A percentile compares a stretch with the other conserved stretches of the same genome.
phyloP scores from a whole-genome alignment of 2,888 invertebrate genomes.

The Conistra vaccinii region DNA sequence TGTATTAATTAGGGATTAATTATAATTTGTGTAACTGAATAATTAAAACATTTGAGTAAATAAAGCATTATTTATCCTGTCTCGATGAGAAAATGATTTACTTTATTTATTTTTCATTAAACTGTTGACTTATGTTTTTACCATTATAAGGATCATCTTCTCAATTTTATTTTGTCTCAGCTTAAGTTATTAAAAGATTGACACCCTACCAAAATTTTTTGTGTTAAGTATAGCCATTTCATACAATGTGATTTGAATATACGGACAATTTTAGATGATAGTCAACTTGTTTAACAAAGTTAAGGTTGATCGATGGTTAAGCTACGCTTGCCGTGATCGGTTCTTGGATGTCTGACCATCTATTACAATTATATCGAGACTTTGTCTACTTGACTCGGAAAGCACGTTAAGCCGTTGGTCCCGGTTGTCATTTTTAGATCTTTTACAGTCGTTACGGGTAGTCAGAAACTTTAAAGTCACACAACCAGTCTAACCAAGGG shows the following conservation, averaged over 20 bases:
- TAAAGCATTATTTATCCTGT: background rate
- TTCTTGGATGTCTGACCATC: background rate
- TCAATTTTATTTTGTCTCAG: too few species aligned
- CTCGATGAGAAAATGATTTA: background rate
- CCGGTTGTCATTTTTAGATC: background rate
- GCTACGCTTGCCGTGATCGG: background rate
- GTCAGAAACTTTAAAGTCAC: background rate
- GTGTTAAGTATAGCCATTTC: too few species aligned
- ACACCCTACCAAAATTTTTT: too few species aligned
- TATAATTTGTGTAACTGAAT: conserved; percentile 10
- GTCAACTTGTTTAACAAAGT: background rate
- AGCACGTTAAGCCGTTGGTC: background rate
- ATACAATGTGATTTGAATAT: background rate
- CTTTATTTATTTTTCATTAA: background rate
- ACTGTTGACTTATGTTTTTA: background rate
- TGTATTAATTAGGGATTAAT: conserved; percentile 21
- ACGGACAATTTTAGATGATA: background rate
- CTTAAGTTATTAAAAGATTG: too few species aligned
- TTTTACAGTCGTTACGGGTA: background rate
- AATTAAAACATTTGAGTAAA: conserved; percentile 15
- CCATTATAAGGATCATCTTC: background rate
- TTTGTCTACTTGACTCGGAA: background rate
- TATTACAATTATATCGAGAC: background rate
- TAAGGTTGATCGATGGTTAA: background rate
- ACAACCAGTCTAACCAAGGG: background rate